Evolutionary conservation across 2,113 vertebrate species (phyloP).

Genomic region (Australoheros scitulus): DNA sequence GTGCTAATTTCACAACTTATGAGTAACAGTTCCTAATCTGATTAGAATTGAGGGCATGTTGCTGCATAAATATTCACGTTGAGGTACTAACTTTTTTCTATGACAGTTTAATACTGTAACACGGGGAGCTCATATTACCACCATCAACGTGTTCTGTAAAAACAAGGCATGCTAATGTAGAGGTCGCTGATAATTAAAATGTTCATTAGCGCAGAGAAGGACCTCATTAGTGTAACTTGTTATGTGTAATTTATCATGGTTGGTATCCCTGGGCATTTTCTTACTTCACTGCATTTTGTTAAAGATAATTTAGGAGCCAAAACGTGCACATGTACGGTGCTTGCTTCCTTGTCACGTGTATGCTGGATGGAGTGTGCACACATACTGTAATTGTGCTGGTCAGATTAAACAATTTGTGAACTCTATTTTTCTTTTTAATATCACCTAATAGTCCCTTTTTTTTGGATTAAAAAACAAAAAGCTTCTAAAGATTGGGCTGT

Average conservation of each 20-base stretch:
- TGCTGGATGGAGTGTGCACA: neutral
- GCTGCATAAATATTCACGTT: conserved; percentile 14
- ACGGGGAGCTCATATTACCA: neutral
- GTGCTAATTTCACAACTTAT: neutral
- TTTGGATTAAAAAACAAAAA: conserved; percentile 14
- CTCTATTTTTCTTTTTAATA: conserved; percentile 35
- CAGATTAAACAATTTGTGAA: neutral
- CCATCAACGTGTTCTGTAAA: neutral
- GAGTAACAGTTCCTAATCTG: neutral
- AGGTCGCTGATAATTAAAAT: conserved; percentile 21
- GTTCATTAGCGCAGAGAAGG: conserved; percentile 13
- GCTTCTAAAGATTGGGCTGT: conserved; percentile 37
- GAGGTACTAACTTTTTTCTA: neutral
- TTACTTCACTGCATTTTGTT: conserved; percentile 9
- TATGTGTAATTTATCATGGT: neutral
- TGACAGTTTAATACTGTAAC: conserved; percentile 2
- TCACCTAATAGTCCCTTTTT: conserved; percentile 11
- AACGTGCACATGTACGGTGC: neutral
- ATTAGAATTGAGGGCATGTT: neutral
- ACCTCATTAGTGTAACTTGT: conserved; percentile 19
- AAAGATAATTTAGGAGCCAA: neutral
- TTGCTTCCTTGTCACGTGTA: neutral
- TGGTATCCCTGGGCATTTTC: conserved; percentile 4
- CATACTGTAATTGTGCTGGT: neutral
- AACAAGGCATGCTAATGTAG: neutral